Evolutionary conservation across 2,888 invertebrate species (phyloP).

Genomic region (Eilema sororculum): DNA sequence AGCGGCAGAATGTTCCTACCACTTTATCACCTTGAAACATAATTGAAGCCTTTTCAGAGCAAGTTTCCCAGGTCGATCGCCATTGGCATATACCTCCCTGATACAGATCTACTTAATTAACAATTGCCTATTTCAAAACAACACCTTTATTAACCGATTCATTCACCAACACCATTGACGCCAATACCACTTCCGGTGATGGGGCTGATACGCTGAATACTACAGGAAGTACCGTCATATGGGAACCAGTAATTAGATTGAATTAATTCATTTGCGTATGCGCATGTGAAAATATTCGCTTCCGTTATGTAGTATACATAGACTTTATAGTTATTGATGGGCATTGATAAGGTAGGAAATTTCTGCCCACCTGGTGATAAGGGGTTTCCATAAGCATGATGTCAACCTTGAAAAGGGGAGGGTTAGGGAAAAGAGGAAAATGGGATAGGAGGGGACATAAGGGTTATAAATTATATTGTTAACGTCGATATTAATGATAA

Average conservation of each 20-base stretch:
- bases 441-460: neutral
- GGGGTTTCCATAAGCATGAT: neutral
- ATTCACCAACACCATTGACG: constrained; percentile 34
- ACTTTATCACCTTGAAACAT: neutral
- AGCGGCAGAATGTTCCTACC: too few relatives aligned
- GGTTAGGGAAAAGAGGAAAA: neutral
- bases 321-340: constrained; percentile 43
- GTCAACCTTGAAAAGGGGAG: neutral
- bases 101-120: constrained; percentile 19
- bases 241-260: constrained; percentile 86
- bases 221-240: constrained; percentile 75
- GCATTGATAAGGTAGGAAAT: constrained; percentile 15
- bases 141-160: constrained; percentile 47
- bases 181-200: constrained; percentile 62
- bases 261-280: constrained; percentile 53
- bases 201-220: constrained; percentile 63
- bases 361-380: neutral
- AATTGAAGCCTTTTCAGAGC: neutral
- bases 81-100: neutral
- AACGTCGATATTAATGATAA: neutral
- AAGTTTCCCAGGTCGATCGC: neutral
- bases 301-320: constrained; percentile 30
- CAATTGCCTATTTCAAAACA: constrained; percentile 32
- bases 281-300: constrained; percentile 50
- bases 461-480: too few relatives aligned